phyloP scores from a whole-genome alignment of 2,888 invertebrate genomes.

The Eupeodes latifasciatus region DNA sequence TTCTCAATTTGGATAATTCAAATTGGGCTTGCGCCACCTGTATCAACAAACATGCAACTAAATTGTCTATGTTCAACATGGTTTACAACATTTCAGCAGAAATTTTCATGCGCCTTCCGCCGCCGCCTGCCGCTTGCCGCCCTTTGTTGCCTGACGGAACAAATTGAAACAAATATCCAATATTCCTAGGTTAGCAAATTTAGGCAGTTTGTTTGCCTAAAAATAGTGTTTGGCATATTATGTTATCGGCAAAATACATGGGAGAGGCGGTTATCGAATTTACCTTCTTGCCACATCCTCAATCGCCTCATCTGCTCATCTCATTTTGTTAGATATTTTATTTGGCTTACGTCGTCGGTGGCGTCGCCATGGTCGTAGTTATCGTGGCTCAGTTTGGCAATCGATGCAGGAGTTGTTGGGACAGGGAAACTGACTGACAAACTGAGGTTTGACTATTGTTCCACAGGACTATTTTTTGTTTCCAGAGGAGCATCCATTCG shows the following conservation, averaged over 20 bases:
- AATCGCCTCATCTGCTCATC: neutral
- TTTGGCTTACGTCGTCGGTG: neutral
- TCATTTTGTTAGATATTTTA: conserved; percentile 25
- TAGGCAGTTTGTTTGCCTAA: conserved; percentile 19
- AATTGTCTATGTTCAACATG: conserved; percentile 12
- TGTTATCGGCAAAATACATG: conserved; percentile 21
- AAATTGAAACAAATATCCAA: conserved; percentile 43
- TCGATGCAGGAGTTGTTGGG: neutral
- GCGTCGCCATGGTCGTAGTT: neutral
- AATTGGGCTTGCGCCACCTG: conserved; percentile 29
- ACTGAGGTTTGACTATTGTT: neutral
- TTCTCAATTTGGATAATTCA: conserved; percentile 24
- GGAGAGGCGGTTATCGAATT: neutral
- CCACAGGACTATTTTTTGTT: neutral
- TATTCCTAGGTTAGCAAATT: conserved; percentile 25
- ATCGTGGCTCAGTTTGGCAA: too few relatives aligned
- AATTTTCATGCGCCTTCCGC: neutral
- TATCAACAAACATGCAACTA: conserved; percentile 15
- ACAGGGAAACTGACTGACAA: neutral
- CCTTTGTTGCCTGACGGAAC: neutral
- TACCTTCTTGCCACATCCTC: neutral
- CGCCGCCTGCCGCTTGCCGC: too few relatives aligned
- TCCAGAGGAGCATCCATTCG: conserved; percentile 8
- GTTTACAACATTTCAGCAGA: conserved; percentile 12
- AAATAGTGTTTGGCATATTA: conserved; percentile 31